Evolutionary conservation across 2,888 invertebrate species (phyloP), one percentile per base, ranked within the genome.

Genomic region (Tiphia femorata): DNA sequence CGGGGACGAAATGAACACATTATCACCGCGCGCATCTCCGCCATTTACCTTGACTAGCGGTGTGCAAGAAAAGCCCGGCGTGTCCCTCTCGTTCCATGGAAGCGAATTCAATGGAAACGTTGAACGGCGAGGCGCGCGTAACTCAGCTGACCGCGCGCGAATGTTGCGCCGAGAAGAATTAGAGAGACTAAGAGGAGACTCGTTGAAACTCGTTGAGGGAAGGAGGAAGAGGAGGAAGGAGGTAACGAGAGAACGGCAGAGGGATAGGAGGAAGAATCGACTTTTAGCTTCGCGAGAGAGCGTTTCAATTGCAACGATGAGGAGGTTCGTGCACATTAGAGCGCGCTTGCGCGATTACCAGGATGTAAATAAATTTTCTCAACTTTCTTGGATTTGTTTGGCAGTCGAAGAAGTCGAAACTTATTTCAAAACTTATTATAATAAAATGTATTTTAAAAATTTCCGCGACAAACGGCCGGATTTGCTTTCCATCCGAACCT

Each of bases 251-350:
- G 16, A 21, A 56, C 51, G 47, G 8, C 21, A 4, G 25, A 25
- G 25, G 19, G 5, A 19, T 27, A 10, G 27, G 25, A 29, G 19
- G 25, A 42, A 2, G 16, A 17, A 37, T 37, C 37, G 37, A 55
- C 57, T 59, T 62, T 64, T 67, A 67, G 59, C 64, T 67, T 38
- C 60, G 53, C 58, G 59, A 59, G 62, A n/a, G n/a, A 67, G 67
- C 67, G 60, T 67, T 67, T 64, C 62, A 67, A 67, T 67, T 67
- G 55, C 59, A 19, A 16, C 44, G 59, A 56, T 59, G 58, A 46
- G 35, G 23, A 27, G 12, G 17, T 19, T 37, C 37, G 10, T 37
- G 16, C 37, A 37, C 17, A 16, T 33, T 4, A 17, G 17, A 19
- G 14, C 37, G 37, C 37, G 37, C 3, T 10, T 17, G 37, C 19